Conservation (phyloP, 2,113 vertebrate species). For the Lamprologus speciosus region DNA sequence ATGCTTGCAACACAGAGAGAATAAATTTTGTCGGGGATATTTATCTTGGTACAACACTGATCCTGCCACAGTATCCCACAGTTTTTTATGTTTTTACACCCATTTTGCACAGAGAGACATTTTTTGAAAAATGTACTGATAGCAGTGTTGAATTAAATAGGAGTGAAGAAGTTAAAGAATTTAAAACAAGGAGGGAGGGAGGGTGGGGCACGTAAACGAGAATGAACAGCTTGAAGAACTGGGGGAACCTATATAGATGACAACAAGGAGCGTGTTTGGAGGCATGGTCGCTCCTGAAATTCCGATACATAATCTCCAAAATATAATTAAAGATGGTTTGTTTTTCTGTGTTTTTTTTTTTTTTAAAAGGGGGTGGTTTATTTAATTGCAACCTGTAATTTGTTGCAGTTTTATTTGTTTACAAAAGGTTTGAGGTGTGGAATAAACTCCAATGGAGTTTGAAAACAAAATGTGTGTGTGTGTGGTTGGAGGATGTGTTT, state of each 20-base stretch:
- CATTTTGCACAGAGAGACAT: neutral
- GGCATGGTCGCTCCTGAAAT: neutral
- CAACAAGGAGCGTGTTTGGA: neutral
- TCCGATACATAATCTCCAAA: neutral
- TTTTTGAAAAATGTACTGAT: neutral
- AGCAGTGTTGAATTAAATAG: neutral
- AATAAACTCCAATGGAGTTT: neutral
- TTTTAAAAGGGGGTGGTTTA: neutral
- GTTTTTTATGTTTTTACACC: neutral
- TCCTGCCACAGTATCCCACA: neutral
- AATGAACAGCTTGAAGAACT: neutral
- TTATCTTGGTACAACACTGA: neutral
- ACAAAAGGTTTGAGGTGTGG: neutral
- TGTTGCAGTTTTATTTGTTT: neutral
- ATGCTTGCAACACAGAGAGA: neutral
- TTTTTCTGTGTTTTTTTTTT: neutral
- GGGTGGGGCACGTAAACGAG: neutral
- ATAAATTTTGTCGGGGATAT: neutral
- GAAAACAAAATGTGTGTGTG: neutral
- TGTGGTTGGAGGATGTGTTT: neutral
- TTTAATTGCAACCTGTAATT: neutral
- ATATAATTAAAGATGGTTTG: neutral
- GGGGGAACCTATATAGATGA: neutral
- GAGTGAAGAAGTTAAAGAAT: neutral
- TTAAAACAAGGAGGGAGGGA: neutral